phyloP scores from a whole-genome alignment of 2,113 vertebrate genomes.

The Theristicus caerulescens region DNA sequence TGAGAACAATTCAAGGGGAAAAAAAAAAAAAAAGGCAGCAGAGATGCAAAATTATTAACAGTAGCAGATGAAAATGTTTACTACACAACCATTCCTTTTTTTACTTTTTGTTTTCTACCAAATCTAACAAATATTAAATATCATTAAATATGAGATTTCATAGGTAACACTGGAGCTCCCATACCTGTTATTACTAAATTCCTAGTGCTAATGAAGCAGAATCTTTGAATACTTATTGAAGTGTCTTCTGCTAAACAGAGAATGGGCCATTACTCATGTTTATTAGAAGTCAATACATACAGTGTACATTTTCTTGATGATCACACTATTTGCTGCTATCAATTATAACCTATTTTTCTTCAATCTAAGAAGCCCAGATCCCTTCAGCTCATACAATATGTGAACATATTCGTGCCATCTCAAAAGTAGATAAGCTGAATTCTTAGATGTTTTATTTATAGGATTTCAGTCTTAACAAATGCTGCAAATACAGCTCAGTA shows the following conservation, averaged over 20 bases:
- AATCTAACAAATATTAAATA: background rate
- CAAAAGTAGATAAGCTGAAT: background rate
- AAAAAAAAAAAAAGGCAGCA: background rate
- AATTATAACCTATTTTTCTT: conserved; percentile 13
- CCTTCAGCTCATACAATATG: background rate
- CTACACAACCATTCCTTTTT: background rate
- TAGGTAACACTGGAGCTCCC: background rate
- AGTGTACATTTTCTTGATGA: background rate
- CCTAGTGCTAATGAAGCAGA: background rate
- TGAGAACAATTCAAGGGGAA: background rate
- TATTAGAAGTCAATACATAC: background rate
- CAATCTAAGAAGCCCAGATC: background rate
- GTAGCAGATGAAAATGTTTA: background rate
- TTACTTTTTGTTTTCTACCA: background rate
- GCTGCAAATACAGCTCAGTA: conserved; percentile 6
- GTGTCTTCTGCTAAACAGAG: background rate
- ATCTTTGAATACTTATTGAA: background rate
- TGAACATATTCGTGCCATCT: background rate
- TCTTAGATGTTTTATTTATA: conserved; percentile 42
- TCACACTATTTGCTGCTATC: background rate
- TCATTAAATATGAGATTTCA: background rate
- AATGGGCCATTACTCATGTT: background rate
- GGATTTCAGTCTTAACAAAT: conserved; percentile 1
- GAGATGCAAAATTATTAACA: background rate
- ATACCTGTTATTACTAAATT: background rate